These are phyloP conservation scores for Poliocrania exsul DNA, from an alignment of 2,797 vertebrate genomes.

Conservation along the genomic window DNA sequence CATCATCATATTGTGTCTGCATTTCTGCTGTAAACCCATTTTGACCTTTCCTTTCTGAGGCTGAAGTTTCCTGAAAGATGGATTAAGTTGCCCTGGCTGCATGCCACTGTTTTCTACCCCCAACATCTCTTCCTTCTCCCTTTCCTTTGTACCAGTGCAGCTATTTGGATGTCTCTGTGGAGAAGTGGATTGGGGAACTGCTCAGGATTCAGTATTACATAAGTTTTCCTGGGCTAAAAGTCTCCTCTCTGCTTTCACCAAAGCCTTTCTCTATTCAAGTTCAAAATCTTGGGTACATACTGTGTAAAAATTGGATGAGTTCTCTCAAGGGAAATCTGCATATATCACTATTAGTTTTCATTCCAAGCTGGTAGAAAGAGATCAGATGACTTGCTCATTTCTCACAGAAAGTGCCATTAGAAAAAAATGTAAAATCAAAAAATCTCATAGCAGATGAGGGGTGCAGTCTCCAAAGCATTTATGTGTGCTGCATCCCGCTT, in stretches of 20 bases:
- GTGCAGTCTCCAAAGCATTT: background rate
- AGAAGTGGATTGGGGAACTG: background rate
- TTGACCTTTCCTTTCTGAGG: slow-evolving; percentile 32
- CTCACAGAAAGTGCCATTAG: background rate
- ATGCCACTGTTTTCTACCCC: background rate
- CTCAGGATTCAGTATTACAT: background rate
- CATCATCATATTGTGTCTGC: slow-evolving; percentile 35
- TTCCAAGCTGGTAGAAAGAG: background rate
- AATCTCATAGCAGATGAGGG: background rate
- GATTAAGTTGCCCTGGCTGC: slow-evolving; percentile 38
- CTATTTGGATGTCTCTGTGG: background rate
- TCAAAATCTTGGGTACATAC: background rate
- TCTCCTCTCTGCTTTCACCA: slow-evolving; percentile 3
- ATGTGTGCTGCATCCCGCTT: background rate
- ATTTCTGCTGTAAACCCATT: slow-evolving; percentile 41
- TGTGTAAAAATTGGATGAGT: slow-evolving; percentile 9
- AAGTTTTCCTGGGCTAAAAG: background rate
- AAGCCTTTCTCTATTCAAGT: slow-evolving; percentile 13
- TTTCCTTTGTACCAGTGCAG: background rate
- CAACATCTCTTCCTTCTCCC: background rate
- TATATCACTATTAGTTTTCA: background rate
- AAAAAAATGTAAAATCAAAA: background rate
- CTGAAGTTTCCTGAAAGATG: slow-evolving; percentile 5
- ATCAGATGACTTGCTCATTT: background rate
- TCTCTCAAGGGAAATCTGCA: slow-evolving; percentile 5